These are phyloP conservation scores for Guaruba guarouba DNA, from an alignment of 2,113 vertebrate genomes.

Conservation along the genomic window DNA sequence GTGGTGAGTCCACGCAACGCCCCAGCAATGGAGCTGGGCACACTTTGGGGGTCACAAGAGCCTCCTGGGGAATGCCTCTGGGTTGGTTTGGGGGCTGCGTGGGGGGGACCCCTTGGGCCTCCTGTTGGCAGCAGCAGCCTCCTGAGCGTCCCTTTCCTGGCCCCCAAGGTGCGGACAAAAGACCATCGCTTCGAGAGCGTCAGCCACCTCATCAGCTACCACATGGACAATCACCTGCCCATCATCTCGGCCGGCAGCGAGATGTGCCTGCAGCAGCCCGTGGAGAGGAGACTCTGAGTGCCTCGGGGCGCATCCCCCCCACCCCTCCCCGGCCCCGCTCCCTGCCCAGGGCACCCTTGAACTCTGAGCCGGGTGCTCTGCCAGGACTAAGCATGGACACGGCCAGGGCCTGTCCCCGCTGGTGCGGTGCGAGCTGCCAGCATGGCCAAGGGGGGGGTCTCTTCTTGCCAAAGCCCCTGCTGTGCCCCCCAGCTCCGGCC, in stretches of 20 bases:
- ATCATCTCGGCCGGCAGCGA: constrained; percentile 97
- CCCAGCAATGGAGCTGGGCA: neutral
- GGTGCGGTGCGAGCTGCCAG: neutral
- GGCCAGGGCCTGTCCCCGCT: neutral
- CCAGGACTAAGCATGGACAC: neutral
- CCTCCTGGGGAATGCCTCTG: neutral
- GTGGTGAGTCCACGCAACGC: constrained; percentile 78
- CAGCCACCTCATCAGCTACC: constrained; percentile 97
- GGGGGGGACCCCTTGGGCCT: neutral
- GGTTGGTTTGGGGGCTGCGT: neutral
- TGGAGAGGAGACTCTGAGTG: constrained; percentile 86
- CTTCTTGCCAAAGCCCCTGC: neutral
- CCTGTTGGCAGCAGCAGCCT: rapidly evolving
- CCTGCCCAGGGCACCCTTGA: neutral
- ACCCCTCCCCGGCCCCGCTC: neutral
- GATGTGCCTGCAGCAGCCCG: constrained; percentile 94
- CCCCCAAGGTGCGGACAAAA: constrained; percentile 89
- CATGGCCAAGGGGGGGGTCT: neutral
- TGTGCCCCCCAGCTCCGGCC: neutral
- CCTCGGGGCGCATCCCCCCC: neutral
- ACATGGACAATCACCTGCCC: constrained; percentile 98
- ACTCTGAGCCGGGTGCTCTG: neutral
- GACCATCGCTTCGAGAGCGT: constrained; percentile 97
- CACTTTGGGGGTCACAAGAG: neutral
- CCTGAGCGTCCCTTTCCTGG: rapidly evolving